Evolutionary conservation across 1,140 invertebrate genomes (phyloP), one percentile per base, ranked within the genome.

Genomic region (Listronotus bonariensis): DNA sequence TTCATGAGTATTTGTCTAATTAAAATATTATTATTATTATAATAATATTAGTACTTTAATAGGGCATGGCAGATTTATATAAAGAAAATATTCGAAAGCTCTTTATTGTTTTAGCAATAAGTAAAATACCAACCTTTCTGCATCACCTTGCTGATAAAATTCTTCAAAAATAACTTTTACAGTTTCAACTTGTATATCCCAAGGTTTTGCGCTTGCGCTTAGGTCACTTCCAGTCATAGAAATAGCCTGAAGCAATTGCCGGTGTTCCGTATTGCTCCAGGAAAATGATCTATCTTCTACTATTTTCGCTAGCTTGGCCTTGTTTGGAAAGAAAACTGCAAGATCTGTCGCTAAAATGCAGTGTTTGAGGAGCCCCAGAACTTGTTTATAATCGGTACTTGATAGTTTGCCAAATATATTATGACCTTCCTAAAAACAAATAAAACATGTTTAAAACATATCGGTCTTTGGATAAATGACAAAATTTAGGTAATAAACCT

Each of bases 301-400:
- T 5, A 92, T 81, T 51, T 83, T 78, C 36, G 82, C 78, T 2
- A 92, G 78, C 70, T 85, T 85, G 0, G 84, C 83, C 76, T 86
- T 86, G 76, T 93, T 92, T 0, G 87, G 85, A 74, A 92, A 93
- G 78, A 93, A 94, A 3, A 87, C 73, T 1, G 91, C 91, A 68
- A 94, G 77, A 76, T 94, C 92, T 11, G 92, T 94, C 0, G 92
- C 91, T 48, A 94, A 78, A 68, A 94, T 94, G 76, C 89, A 92
- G 69, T 93, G 89, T 68, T 89, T 88, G 31, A 93, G 87, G 61
- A 86, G 83, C 18, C 87, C 81, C 52, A 94, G 76, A 3, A 92
- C 87, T 75, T 87, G 82, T 74, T 92, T 92, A 79, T 92, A 94
- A 62, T 93, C 90, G 12, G 83, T 83, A 43, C 85, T 88, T 6